phyloP scores from a whole-genome alignment of 2,888 invertebrate genomes.

The Prosopocoilus inquinatus region DNA sequence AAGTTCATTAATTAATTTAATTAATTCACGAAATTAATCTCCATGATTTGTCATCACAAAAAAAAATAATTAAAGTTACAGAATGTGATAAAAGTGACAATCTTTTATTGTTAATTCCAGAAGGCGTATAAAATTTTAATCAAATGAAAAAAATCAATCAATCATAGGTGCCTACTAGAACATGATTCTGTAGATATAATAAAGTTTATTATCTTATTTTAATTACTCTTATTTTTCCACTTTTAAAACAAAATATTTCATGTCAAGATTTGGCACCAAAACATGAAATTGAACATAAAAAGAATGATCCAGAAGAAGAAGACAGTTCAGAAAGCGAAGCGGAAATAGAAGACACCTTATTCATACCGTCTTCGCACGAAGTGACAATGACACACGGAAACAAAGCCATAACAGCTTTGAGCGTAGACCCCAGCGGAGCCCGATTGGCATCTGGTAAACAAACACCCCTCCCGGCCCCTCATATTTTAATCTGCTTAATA shows the following conservation, averaged over 20 bases:
- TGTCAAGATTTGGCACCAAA: constrained; percentile 6
- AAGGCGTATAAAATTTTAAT: too few relatives aligned
- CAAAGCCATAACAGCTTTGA: constrained; percentile 86
- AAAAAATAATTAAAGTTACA: too few relatives aligned
- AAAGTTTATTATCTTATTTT: background rate
- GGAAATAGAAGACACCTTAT: constrained; percentile 51
- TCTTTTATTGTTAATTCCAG: too few relatives aligned
- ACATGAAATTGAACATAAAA: constrained; percentile 1
- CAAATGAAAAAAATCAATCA: too few relatives aligned
- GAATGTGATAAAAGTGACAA: too few relatives aligned
- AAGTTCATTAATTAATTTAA: too few relatives aligned
- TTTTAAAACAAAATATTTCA: background rate
- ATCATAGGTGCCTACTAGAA: too few relatives aligned
- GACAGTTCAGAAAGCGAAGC: constrained; percentile 24
- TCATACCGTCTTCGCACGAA: constrained; percentile 74
- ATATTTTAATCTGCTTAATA: too few relatives aligned
- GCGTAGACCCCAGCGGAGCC: constrained; percentile 93
- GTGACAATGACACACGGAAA: constrained; percentile 85
- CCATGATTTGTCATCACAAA: too few relatives aligned
- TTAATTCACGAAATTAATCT: too few relatives aligned
- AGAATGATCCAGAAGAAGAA: constrained; percentile 13
- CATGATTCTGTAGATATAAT: too few relatives aligned
- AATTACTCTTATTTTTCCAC: background rate
- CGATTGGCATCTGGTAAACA: constrained; percentile 55
- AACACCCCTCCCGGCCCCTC: too few relatives aligned